Base-by-base conservation (phyloP, 2,888 invertebrate species). In the Tinea pellionella region DNA sequence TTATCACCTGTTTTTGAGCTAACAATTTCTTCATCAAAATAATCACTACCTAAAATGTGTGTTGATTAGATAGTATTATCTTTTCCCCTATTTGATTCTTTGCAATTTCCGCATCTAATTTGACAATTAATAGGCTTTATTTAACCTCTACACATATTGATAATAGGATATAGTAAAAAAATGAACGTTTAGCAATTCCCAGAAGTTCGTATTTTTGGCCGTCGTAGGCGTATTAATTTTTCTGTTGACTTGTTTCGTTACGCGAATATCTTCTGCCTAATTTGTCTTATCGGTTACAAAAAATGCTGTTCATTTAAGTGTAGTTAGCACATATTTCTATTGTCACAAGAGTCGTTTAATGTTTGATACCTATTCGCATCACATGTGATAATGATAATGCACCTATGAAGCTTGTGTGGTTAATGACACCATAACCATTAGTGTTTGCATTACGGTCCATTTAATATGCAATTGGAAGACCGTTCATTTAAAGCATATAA, bases 321-420 rank as follows among this genome's bases (percentile, higher is more conserved):
- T 37, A 37, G 2, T 37, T 37, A 6, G 9, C 37, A 24, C 24
- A 24, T 24, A 37, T 37, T 37, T 37, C 9, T 12, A 37, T 37
- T n/a, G 37, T 37, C 9, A 37, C n/a, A 37, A 37, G 37, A 37
- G 6, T 9, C 37, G 37, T 41, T n/a, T 2, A 41, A 41, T 8
- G 41, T 47, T 47, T 16, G 47, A 8, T 47, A n/a, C 47, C 47
- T 37, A 30, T 30, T 30, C 4, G 37, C 37, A 13, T 1, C 18
- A 3, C n/a, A n/a, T n/a, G n/a, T n/a, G n/a, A n/a, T 47, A 47
- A 47, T 18, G 47, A 16, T 47, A 19, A n/a, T 18, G 11, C n/a
- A n/a, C 12, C 32, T 32, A 57, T 57, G 32, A 57, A 30, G 32
- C 57, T 24, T 32, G 57, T 57, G 57, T 32, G 57, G 57, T 57